These are phyloP conservation scores for Saguinus midas DNA, from an alignment of 2,113 vertebrate genomes.

Conservation along the genomic window DNA sequence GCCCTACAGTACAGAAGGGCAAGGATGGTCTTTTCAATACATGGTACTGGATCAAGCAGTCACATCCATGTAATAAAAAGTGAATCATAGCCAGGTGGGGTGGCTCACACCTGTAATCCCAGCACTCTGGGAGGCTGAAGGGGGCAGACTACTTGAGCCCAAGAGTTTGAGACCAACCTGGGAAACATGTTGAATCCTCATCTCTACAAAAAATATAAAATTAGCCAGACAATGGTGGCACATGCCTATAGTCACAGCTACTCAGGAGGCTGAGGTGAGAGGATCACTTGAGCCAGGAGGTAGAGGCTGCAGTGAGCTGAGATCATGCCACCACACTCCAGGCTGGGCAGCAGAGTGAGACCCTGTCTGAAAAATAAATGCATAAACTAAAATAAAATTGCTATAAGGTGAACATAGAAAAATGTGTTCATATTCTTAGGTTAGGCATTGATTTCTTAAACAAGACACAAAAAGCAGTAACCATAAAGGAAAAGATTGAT, in stretches of 20 bases:
- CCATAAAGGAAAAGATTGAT: not conserved
- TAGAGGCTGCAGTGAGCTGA: too few species aligned
- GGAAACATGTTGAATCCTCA: not conserved
- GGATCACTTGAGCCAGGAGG: too few species aligned
- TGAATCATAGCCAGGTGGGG: fast-evolving
- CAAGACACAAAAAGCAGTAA: not conserved
- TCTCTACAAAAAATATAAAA: too few species aligned
- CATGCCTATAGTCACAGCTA: too few species aligned
- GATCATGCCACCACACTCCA: not conserved
- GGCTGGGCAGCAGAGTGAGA: not conserved
- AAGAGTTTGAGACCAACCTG: too few species aligned
- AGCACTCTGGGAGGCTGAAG: too few species aligned
- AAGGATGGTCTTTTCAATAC: not conserved
- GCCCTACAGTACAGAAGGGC: not conserved
- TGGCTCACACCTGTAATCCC: too few species aligned
- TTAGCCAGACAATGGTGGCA: too few species aligned
- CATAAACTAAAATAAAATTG: slow-evolving; percentile 7
- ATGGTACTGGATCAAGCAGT: not conserved
- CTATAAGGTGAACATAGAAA: not conserved
- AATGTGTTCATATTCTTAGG: not conserved
- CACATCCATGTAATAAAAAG: not conserved
- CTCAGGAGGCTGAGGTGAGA: too few species aligned
- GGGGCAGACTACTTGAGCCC: too few species aligned
- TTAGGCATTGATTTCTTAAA: too few species aligned
- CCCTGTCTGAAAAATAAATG: not conserved